phyloP scores from a whole-genome alignment of 2,113 vertebrate genomes.

The Pterophyllum scalare region DNA sequence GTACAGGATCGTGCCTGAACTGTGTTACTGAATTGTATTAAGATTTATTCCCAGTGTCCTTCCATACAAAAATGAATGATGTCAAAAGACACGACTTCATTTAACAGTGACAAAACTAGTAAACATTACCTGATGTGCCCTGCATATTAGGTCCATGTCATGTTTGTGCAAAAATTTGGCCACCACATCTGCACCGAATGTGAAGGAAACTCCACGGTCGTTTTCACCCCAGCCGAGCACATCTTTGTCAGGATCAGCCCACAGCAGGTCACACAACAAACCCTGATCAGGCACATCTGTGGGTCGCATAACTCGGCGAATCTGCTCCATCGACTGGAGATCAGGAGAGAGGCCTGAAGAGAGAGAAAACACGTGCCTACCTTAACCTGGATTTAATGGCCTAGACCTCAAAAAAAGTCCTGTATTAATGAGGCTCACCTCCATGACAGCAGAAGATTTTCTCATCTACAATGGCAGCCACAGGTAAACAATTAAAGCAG shows the following conservation, averaged over 20 bases:
- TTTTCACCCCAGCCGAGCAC: constrained; percentile 86
- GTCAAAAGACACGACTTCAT: not conserved
- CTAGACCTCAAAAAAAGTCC: not conserved
- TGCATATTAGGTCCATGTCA: constrained; percentile 88
- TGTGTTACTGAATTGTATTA: not conserved
- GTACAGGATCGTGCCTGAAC: not conserved
- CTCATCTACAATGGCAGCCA: constrained; percentile 85
- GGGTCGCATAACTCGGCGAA: constrained; percentile 95
- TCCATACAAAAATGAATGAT: not conserved
- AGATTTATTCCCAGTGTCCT: not conserved
- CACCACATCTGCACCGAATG: constrained; percentile 84
- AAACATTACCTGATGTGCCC: constrained; percentile 82
- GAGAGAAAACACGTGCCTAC: not conserved
- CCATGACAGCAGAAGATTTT: constrained; percentile 87
- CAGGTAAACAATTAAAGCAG: constrained; percentile 86
- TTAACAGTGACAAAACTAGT: not conserved
- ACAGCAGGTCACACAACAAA: constrained; percentile 90
- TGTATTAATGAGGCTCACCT: constrained; percentile 58
- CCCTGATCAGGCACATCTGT: constrained; percentile 92
- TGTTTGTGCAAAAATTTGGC: constrained; percentile 87
- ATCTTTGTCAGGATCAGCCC: constrained; percentile 96
- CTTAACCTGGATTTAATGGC: not conserved
- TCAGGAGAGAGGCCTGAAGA: constrained; percentile 82
- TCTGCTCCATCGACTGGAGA: constrained; percentile 87
- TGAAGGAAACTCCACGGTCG: constrained; percentile 85